phyloP scores from a whole-genome alignment of 30 jellyfish, hydroid and myxozoan genomes.

The Aurelia coerulea region DNA sequence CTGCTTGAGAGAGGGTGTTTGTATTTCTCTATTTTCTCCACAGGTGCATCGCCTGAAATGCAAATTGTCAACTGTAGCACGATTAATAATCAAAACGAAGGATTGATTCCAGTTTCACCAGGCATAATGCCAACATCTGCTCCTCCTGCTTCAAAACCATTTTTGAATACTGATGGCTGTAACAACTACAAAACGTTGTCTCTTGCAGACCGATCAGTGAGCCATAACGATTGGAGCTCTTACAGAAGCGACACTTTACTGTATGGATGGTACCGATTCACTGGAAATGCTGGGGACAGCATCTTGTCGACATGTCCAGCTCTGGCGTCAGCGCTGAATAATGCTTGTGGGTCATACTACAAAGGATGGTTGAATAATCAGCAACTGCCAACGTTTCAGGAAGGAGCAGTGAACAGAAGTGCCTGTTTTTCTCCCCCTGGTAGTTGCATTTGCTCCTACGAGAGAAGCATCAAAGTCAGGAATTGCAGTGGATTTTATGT shows the following conservation, averaged over 20 bases:
- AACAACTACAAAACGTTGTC: neutral
- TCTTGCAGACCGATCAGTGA: slow-evolving; percentile 1
- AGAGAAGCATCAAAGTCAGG: neutral
- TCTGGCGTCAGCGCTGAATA: neutral
- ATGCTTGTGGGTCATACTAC: slow-evolving; percentile 50
- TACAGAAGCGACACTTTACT: slow-evolving; percentile 29
- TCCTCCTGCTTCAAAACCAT: slow-evolving; percentile 2
- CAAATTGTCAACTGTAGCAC: slow-evolving; percentile 25
- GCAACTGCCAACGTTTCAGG: slow-evolving; percentile 23
- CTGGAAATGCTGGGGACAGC: slow-evolving; percentile 34
- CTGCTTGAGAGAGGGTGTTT: too few relatives aligned
- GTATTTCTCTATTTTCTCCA: too few relatives aligned
- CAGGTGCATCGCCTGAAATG: neutral
- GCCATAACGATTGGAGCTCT: slow-evolving; percentile 38
- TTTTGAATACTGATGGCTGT: slow-evolving; percentile 12
- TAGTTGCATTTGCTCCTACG: slow-evolving; percentile 28
- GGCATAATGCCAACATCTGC: neutral
- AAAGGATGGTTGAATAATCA: slow-evolving; percentile 54
- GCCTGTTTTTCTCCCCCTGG: slow-evolving; percentile 57
- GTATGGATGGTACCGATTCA: slow-evolving; percentile 70
- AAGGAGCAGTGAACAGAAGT: slow-evolving; percentile 17
- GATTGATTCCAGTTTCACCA: neutral
- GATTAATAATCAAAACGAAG: neutral
- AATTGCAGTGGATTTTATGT: slow-evolving; percentile 58
- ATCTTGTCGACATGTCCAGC: slow-evolving; percentile 44